Conservation (phyloP, 1,140 invertebrate genomes). For the Eupristina koningsbergeri region DNA sequence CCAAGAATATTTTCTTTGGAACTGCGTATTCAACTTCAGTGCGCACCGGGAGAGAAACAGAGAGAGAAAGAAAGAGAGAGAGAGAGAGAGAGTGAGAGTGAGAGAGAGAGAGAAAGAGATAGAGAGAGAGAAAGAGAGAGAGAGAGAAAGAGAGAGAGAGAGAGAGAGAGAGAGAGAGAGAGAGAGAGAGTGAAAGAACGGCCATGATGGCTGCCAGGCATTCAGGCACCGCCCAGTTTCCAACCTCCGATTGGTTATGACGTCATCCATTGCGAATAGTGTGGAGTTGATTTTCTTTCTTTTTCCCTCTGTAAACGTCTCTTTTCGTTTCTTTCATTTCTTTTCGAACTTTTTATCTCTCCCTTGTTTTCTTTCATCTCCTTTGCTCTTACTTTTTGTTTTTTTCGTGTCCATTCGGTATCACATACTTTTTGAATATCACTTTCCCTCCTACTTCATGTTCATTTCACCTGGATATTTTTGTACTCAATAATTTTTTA, state of each 20-base stretch:
- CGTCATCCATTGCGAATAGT: conserved; percentile 11
- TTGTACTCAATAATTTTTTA: conserved; percentile 13
- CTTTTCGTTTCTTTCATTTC: background rate
- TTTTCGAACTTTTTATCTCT: background rate
- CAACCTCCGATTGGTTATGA: conserved; percentile 41
- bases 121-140: conserved; percentile 6
- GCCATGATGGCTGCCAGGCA: conserved; percentile 35
- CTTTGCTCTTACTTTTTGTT: background rate
- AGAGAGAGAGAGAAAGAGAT: too few relatives aligned
- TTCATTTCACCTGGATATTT: background rate
- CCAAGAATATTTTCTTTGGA: background rate
- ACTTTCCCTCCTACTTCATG: background rate
- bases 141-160: conserved; percentile 8
- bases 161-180: conserved; percentile 9
- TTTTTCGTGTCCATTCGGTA: background rate
- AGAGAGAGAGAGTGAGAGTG: conserved; percentile 5
- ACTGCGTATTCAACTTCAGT: background rate
- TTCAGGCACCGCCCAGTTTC: conserved; percentile 32
- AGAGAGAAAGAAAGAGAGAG: too few relatives aligned
- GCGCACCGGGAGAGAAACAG: conserved; percentile 7
- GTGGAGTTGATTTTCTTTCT: conserved; percentile 7
- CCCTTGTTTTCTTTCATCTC: background rate
- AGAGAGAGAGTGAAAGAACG: background rate
- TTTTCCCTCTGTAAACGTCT: background rate
- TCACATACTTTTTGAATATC: background rate